phyloP scores from a whole-genome alignment of 1,140 invertebrate genomes.

The Akabosia matsudoensis region DNA sequence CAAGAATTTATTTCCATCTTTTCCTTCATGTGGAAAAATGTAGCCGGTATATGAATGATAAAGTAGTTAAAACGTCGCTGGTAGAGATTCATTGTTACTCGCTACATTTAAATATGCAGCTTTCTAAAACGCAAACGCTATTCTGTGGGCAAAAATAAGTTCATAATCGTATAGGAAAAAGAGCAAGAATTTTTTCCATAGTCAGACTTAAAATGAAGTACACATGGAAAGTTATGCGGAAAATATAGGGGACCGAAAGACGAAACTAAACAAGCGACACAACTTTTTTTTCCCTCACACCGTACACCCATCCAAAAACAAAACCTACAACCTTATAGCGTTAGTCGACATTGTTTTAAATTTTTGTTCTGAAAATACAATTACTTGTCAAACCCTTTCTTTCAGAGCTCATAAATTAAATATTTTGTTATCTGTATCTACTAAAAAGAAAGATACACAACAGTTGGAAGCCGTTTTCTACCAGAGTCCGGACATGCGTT shows the following conservation, averaged over 20 bases:
- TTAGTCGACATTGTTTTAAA: background rate
- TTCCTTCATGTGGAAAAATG: background rate
- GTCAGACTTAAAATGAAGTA: too few relatives aligned
- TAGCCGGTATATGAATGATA: background rate
- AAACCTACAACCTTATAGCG: too few relatives aligned
- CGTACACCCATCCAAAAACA: too few relatives aligned
- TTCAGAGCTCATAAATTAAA: slow-evolving; percentile 22
- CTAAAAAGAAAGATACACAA: background rate
- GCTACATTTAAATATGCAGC: background rate
- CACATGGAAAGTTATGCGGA: too few relatives aligned
- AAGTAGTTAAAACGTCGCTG: background rate
- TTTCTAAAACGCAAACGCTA: background rate
- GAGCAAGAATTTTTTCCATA: too few relatives aligned
- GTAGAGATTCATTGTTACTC: background rate
- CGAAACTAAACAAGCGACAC: too few relatives aligned
- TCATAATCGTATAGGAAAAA: background rate
- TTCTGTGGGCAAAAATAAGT: too few relatives aligned
- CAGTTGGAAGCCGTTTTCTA: too few relatives aligned
- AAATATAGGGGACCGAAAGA: too few relatives aligned
- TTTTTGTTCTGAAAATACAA: slow-evolving; percentile 4
- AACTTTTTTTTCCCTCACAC: too few relatives aligned
- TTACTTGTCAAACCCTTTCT: slow-evolving; percentile 18
- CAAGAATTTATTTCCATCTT: background rate
- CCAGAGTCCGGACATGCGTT: too few relatives aligned
- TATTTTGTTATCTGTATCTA: background rate